Evolutionary conservation across 2,888 invertebrate species (phyloP).

Genomic region (Chymomyza procnemis): DNA sequence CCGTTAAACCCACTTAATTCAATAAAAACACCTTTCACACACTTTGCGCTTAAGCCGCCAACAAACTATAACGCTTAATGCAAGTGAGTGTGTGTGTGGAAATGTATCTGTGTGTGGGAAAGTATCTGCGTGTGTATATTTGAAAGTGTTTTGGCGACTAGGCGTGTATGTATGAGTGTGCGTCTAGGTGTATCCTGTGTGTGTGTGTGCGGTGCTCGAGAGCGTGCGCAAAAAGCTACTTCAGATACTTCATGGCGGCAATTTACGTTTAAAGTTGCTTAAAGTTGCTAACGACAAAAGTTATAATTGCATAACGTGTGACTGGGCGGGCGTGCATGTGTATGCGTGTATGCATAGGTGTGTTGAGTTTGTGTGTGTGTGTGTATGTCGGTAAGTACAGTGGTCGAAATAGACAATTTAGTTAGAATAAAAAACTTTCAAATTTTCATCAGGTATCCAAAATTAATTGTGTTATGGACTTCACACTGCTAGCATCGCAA

Average conservation of each 20-base stretch:
- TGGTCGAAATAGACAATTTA: too few relatives aligned
- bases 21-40: slow-evolving; percentile 74
- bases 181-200: background rate
- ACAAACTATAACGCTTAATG: slow-evolving; percentile 59
- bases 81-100: slow-evolving; percentile 23
- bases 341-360: slow-evolving; percentile 23
- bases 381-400: background rate
- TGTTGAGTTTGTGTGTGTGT: slow-evolving; percentile 10
- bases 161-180: too few relatives aligned
- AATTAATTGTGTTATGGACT: too few relatives aligned
- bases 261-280: slow-evolving; percentile 74
- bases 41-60: slow-evolving; percentile 69
- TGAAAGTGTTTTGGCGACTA: slow-evolving; percentile 13
- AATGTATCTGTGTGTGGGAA: slow-evolving; percentile 13
- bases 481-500: too few relatives aligned
- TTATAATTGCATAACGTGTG: slow-evolving; percentile 76
- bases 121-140: slow-evolving; percentile 16
- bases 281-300: slow-evolving; percentile 76
- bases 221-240: slow-evolving; percentile 70
- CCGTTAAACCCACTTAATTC: slow-evolving; percentile 72
- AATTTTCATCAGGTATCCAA: too few relatives aligned
- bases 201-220: slow-evolving; percentile 41
- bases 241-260: slow-evolving; percentile 72
- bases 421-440: too few relatives aligned
- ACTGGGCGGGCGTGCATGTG: slow-evolving; percentile 22